Evolutionary conservation across 2,888 invertebrate genomes (phyloP).

Genomic region (Leptopilina myrica): DNA sequence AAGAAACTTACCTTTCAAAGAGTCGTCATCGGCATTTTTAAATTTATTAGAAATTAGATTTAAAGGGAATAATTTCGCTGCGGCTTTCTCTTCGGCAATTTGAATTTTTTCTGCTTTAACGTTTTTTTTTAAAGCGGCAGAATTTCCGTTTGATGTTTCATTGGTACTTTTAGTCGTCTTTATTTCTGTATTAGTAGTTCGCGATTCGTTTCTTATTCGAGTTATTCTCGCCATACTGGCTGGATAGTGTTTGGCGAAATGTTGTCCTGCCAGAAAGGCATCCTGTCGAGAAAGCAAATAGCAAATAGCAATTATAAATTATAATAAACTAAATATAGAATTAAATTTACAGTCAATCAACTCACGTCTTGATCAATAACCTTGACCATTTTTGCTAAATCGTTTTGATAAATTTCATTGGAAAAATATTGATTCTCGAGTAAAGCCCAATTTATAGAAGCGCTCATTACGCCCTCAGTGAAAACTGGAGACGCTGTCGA

Average conservation of each 20-base stretch:
- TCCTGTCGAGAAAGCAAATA: conserved; percentile 64
- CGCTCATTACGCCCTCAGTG: conserved; percentile 96
- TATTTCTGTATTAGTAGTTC: conserved; percentile 65
- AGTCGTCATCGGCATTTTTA: conserved; percentile 64
- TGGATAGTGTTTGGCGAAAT: conserved; percentile 84
- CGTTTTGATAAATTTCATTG: conserved; percentile 88
- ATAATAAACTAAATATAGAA: too few species aligned
- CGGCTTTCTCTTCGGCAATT: conserved; percentile 68
- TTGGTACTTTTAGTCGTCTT: conserved; percentile 8
- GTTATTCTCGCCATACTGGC: conserved; percentile 76
- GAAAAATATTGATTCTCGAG: conserved; percentile 92
- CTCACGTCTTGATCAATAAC: conserved; percentile 84
- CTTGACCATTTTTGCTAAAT: conserved; percentile 91
- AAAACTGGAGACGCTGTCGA: conserved; percentile 97
- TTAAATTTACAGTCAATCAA: background rate
- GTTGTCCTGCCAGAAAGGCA: conserved; percentile 83
- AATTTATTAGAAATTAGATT: conserved; percentile 70
- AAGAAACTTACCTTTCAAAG: conserved; percentile 64
- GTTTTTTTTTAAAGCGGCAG: conserved; percentile 39
- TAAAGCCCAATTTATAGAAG: conserved; percentile 95
- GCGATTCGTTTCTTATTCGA: conserved; percentile 73
- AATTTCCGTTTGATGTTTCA: background rate
- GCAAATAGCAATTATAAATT: too few species aligned
- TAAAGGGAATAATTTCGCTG: conserved; percentile 71
- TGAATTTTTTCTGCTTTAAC: conserved; percentile 47